These are phyloP conservation scores for Diuraphis noxia DNA, from an alignment of 1,140 invertebrate species.

Conservation along the genomic window DNA sequence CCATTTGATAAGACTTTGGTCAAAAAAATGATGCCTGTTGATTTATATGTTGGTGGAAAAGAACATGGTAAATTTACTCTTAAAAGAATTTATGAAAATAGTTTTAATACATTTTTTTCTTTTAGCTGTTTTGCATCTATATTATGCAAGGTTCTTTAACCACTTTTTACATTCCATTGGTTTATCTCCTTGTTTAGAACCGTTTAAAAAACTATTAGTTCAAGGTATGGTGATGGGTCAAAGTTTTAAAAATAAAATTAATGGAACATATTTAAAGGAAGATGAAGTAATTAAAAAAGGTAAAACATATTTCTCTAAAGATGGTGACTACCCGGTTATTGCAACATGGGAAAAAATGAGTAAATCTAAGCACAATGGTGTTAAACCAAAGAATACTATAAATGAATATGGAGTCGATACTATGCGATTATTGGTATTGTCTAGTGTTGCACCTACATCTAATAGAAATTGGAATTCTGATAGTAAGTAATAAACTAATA, in stretches of 20 bases:
- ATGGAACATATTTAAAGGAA: slow-evolving; percentile 78
- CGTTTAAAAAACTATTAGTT: slow-evolving; percentile 87
- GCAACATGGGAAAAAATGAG: slow-evolving; percentile 97
- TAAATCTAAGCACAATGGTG: slow-evolving; percentile 96
- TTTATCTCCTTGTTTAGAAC: slow-evolving; percentile 75
- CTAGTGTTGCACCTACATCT: slow-evolving; percentile 82
- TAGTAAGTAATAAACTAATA: slow-evolving; percentile 18
- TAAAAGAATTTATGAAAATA: neutral
- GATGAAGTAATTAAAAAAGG: slow-evolving; percentile 66
- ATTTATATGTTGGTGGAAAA: slow-evolving; percentile 95
- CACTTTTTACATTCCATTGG: slow-evolving; percentile 87
- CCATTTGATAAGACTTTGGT: slow-evolving; percentile 73
- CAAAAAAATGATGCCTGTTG: slow-evolving; percentile 78
- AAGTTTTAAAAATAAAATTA: slow-evolving; percentile 75
- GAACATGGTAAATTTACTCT: slow-evolving; percentile 78
- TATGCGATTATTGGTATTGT: slow-evolving; percentile 82
- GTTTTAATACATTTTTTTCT: slow-evolving; percentile 56
- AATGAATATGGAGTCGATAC: slow-evolving; percentile 84
- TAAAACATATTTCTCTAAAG: slow-evolving; percentile 60
- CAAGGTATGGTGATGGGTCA: slow-evolving; percentile 94
- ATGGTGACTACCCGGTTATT: slow-evolving; percentile 69
- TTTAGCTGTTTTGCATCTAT: slow-evolving; percentile 89
- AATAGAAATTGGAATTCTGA: slow-evolving; percentile 76
- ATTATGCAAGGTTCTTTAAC: slow-evolving; percentile 93
- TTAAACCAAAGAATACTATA: slow-evolving; percentile 86